Conservation (phyloP, 2,888 invertebrate species). For the Apamea anceps region DNA sequence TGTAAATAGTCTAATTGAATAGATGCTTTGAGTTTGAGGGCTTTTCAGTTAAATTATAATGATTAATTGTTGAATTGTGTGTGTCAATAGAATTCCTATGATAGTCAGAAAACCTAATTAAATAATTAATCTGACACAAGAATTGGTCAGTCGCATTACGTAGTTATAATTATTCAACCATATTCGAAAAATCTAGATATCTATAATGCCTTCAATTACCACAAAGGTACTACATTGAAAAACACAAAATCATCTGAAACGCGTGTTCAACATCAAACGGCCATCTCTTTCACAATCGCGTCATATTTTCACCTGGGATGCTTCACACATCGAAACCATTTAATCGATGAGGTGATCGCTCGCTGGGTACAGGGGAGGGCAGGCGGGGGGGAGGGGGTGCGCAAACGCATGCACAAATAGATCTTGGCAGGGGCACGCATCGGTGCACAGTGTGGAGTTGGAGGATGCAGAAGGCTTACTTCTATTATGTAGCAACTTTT, state of each 20-base stretch:
- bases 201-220: neutral
- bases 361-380: neutral
- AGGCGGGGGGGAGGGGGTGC: slow-evolving; percentile 32
- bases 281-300: slow-evolving; percentile 13
- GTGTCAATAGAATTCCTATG: neutral
- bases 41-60: neutral
- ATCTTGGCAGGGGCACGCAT: slow-evolving; percentile 74
- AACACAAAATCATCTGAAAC: neutral
- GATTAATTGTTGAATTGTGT: no score
- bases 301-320: slow-evolving; percentile 55
- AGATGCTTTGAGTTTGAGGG: neutral
- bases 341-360: slow-evolving; percentile 70
- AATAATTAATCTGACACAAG: neutral
- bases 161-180: neutral
- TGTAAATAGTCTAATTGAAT: neutral
- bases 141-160: neutral
- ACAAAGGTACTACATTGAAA: neutral
- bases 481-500: neutral
- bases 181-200: neutral
- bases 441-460: slow-evolving; percentile 7
- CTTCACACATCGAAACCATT: slow-evolving; percentile 60
- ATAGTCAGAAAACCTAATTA: neutral
- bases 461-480: slow-evolving; percentile 34
- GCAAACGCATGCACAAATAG: slow-evolving; percentile 72
- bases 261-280: neutral